Evolutionary conservation across 2,113 vertebrate species (phyloP).

Genomic region (Lepisosteus oculatus): DNA sequence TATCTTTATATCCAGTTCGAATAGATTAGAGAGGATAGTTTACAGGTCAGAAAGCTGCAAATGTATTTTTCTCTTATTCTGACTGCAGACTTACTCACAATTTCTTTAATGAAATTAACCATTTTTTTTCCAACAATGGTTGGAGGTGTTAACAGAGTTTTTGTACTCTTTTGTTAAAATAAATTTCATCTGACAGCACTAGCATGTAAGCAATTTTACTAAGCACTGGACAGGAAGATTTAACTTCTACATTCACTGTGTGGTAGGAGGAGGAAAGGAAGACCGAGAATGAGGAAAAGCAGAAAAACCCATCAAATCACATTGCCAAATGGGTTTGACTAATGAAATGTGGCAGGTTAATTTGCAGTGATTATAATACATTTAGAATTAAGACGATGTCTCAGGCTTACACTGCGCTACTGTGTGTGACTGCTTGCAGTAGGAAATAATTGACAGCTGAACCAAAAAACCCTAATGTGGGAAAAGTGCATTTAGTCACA

Average conservation of each 20-base stretch:
- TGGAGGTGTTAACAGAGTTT: not conserved
- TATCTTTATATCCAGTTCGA: no score
- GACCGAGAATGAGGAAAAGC: not conserved
- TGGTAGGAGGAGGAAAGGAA: not conserved
- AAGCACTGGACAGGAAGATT: no score
- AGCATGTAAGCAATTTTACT: no score
- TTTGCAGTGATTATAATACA: not conserved
- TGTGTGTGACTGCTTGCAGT: not conserved
- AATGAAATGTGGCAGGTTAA: slow-evolving; percentile 16
- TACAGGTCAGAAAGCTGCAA: no score
- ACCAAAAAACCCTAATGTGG: not conserved
- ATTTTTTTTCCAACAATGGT: not conserved
- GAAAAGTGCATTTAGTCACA: not conserved
- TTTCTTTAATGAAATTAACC: not conserved
- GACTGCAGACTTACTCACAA: not conserved
- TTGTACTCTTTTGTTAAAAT: no score
- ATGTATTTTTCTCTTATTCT: not conserved
- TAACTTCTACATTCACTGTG: not conserved
- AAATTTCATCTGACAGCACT: no score
- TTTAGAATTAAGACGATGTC: not conserved
- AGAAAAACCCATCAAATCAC: not conserved
- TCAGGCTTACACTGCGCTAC: no score
- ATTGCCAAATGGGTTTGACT: slow-evolving; percentile 6
- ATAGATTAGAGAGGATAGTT: no score
- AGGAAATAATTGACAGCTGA: slow-evolving; percentile 6